Conservation (phyloP, 2,888 invertebrate genomes). For the Seira sanloemensis region DNA sequence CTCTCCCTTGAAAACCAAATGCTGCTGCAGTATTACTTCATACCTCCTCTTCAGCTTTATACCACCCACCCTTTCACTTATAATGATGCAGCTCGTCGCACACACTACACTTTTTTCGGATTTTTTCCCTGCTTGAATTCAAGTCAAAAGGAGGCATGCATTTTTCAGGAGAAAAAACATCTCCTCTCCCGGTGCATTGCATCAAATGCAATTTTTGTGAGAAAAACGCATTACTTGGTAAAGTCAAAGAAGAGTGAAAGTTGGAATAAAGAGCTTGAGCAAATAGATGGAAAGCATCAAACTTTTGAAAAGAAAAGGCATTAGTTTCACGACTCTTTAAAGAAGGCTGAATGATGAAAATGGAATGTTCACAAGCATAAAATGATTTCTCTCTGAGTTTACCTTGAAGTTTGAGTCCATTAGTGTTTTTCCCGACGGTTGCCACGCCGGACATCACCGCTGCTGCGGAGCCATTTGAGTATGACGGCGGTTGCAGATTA, state of each 20-base stretch:
- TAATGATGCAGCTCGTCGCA: background rate
- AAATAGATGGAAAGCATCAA: background rate
- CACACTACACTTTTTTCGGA: no score
- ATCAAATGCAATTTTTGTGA: background rate
- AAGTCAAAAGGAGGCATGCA: background rate
- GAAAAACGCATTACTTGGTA: background rate
- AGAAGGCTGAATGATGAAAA: background rate
- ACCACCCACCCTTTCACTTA: background rate
- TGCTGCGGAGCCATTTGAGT: slow-evolving; percentile 66
- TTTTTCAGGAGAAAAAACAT: slow-evolving; percentile 6
- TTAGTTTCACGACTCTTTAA: background rate
- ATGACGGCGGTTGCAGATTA: slow-evolving; percentile 56
- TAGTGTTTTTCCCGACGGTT: slow-evolving; percentile 64
- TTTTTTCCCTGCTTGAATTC: background rate
- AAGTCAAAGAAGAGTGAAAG: background rate
- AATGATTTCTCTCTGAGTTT: slow-evolving; percentile 31
- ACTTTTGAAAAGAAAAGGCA: slow-evolving; percentile 8
- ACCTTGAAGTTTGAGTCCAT: slow-evolving; percentile 72
- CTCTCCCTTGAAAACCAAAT: background rate
- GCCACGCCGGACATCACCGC: slow-evolving; percentile 27
- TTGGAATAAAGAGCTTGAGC: background rate
- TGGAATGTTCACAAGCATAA: background rate
- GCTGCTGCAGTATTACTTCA: background rate
- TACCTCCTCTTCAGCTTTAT: background rate
- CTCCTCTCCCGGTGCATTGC: background rate